A percentile compares a stretch with the other conserved stretches of the same genome.
Conservation (phyloP, 2,113 vertebrate species). For the Nothocercus nigrocapillus region DNA sequence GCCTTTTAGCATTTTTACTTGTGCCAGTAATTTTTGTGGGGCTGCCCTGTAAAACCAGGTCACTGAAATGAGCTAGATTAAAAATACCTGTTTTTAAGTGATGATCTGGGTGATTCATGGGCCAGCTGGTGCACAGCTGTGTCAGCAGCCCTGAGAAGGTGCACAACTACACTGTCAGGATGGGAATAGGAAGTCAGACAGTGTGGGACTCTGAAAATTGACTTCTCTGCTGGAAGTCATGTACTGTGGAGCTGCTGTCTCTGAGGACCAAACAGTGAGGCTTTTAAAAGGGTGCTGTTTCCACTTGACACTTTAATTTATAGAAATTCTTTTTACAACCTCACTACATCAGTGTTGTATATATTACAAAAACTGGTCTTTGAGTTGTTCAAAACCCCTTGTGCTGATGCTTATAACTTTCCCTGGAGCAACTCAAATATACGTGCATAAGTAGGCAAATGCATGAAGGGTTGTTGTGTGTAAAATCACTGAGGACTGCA, state of each 20-base stretch:
- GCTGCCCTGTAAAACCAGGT: constrained; percentile 17
- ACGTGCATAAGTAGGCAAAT: fast-evolving
- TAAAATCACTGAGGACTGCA: not conserved
- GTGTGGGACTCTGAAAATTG: not conserved
- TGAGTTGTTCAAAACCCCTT: not conserved
- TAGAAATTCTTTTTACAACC: not conserved
- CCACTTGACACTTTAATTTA: not conserved
- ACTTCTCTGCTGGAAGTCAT: not conserved
- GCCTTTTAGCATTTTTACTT: not conserved
- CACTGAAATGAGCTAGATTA: constrained; percentile 23
- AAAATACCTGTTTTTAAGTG: constrained; percentile 29
- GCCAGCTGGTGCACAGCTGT: constrained; percentile 66
- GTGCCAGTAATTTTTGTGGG: not conserved
- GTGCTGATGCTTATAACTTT: not conserved
- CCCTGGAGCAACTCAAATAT: not conserved
- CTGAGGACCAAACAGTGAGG: not conserved
- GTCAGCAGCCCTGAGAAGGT: constrained; percentile 44
- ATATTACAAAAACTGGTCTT: not conserved
- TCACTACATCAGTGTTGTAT: not conserved
- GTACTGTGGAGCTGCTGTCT: not conserved
- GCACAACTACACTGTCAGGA: constrained; percentile 17
- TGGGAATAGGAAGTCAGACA: not conserved
- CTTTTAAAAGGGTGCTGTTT: not conserved
- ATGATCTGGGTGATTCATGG: constrained; percentile 6
- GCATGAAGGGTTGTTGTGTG: not conserved